Percentiles rank a stretch among this genome's conserved stretches.
Evolutionary conservation across 2,797 vertebrate species (phyloP).

Genomic region (Sebastes elongatus): DNA sequence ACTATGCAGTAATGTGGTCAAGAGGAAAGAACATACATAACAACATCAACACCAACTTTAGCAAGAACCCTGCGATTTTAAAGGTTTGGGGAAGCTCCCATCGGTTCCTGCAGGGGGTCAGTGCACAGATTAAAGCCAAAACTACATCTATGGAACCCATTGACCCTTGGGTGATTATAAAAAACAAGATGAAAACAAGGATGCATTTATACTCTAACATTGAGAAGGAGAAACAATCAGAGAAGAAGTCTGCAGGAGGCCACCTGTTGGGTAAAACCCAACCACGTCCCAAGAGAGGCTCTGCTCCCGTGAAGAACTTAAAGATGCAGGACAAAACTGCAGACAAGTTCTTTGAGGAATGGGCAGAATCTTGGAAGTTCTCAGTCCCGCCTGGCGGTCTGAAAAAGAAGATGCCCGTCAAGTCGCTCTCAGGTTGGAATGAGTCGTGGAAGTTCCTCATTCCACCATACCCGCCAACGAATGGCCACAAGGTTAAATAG

Average conservation of each 20-base stretch:
- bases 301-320: background rate
- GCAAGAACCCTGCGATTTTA: constrained; percentile 1
- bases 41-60: constrained; percentile 16
- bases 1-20: constrained; percentile 46
- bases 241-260: constrained; percentile 53
- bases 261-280: constrained; percentile 67
- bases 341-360: constrained; percentile 44
- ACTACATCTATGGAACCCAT: background rate
- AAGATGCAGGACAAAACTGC: background rate
- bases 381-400: background rate
- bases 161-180: constrained; percentile 38
- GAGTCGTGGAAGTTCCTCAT: constrained; percentile 70
- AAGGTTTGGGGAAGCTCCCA: constrained; percentile 59
- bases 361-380: constrained; percentile 68
- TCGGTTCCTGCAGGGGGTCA: constrained; percentile 45
- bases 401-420: constrained; percentile 24
- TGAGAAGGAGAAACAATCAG: constrained; percentile 33
- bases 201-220: constrained; percentile 14
- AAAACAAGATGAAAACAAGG: background rate
- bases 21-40: constrained; percentile 15
- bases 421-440: constrained; percentile 40
- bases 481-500: constrained; percentile 23
- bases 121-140: background rate
- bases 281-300: constrained; percentile 46
- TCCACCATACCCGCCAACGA: constrained; percentile 19